Percentiles rank a stretch among this genome's conserved stretches.
Evolutionary conservation across 2,888 invertebrate genomes (phyloP).

Genomic region (Cancer borealis): DNA sequence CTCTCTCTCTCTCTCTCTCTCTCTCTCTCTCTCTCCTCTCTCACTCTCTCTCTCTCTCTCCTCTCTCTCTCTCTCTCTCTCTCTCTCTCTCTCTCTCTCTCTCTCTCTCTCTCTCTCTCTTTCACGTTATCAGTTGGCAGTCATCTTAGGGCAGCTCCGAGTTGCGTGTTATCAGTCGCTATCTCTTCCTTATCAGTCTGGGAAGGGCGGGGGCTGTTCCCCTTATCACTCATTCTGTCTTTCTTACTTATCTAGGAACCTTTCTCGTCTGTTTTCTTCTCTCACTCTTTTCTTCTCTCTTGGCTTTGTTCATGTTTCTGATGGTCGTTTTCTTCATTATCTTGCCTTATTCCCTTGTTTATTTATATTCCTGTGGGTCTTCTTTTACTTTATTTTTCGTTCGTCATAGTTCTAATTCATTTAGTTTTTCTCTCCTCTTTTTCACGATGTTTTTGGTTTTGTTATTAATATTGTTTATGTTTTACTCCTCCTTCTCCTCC

Average conservation of each 20-base stretch:
- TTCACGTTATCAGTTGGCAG: neutral
- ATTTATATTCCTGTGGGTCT: neutral
- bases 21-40: neutral
- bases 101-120: slow-evolving; percentile 22
- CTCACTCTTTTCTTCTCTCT: neutral
- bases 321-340: neutral
- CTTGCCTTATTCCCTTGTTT: too few relatives aligned
- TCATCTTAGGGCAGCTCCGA: slow-evolving; percentile 16
- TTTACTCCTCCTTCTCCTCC: neutral
- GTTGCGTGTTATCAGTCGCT: slow-evolving; percentile 23
- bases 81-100: slow-evolving; percentile 24
- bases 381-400: neutral
- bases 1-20: neutral
- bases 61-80: neutral
- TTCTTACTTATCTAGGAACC: slow-evolving; percentile 16
- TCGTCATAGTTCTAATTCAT: neutral
- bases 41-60: slow-evolving; percentile 29
- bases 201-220: neutral
- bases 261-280: neutral
- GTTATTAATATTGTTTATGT: neutral
- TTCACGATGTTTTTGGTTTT: neutral
- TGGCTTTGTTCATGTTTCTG: neutral
- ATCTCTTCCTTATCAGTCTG: slow-evolving; percentile 29
- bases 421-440: neutral
- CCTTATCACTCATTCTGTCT: slow-evolving; percentile 46